Base-by-base conservation (phyloP, 2,888 invertebrate species). In the Tachina lurida region DNA sequence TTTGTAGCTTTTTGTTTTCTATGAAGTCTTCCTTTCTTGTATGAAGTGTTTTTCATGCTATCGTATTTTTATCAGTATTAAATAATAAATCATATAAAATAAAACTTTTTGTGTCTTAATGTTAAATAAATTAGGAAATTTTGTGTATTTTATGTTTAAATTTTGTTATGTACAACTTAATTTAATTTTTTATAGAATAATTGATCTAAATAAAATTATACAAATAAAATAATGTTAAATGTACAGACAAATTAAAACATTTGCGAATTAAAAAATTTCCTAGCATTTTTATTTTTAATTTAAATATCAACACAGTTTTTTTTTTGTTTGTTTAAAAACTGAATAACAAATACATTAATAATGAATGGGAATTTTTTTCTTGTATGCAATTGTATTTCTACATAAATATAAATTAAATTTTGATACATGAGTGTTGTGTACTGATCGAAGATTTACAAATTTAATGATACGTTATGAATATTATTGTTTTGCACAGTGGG, bases 111-210 rank as follows among this genome's bases (percentile, higher is more conserved):
- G n/a, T 68, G n/a, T 19, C 74, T 74, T 78, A 68, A 56, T 22
- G 43, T 19, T 77, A 68, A 74, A 77, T 75, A 84, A 74, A 75
- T 75, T 78, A 84, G n/a, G n/a, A 77, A 60, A 41, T 68, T 60
- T 67, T 56, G 17, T 63, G 56, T 68, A n/a, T 54, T 54, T 58
- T 31, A 45, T 63, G 31, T 47, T 7, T 63, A 71, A 78, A 65
- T 73, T 31, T 31, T 71, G 31, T 83, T 83, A 83, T 84, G 49
- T 80, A 84, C 79, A 84, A 84, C 75, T 79, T 80, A 84, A 52
- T 58, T 56, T 31, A 43, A 54, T 47, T 52, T 45, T 31, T 13
- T 52, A 65, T 76, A 19, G 75, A 78, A 70, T 47, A 84, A 79
- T 75, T 84, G 54, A 7, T 31, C 79, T 79, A 80, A 79, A 75